Evolutionary conservation across 2,888 invertebrate genomes (phyloP).

Genomic region (Nineta flava): DNA sequence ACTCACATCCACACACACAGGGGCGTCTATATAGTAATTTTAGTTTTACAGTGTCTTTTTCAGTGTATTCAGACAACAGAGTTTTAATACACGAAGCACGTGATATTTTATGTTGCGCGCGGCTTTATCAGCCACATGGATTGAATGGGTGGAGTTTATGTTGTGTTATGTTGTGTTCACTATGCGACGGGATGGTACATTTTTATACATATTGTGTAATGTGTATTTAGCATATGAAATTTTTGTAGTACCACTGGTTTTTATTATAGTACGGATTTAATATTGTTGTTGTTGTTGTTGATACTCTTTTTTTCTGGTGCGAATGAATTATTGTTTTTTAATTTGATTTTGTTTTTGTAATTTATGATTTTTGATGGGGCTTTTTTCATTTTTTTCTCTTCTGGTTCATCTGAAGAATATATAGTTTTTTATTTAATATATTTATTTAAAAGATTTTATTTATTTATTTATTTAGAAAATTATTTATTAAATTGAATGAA

Average conservation of each 20-base stretch:
- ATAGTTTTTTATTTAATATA: not conserved
- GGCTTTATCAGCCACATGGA: not conserved
- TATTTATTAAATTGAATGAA: not conserved
- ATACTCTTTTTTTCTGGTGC: not conserved
- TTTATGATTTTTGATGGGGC: slow-evolving; percentile 1
- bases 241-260: no score
- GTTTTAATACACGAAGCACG: not conserved
- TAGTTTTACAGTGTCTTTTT: not conserved
- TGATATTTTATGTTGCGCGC: not conserved
- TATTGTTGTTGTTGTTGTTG: no score
- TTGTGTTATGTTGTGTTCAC: no score
- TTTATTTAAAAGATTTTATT: not conserved
- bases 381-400: no score
- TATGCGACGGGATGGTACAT: not conserved
- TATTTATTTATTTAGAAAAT: not conserved
- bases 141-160: not conserved
- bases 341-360: not conserved
- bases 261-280: no score
- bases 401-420: not conserved
- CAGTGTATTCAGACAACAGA: not conserved
- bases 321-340: slow-evolving; percentile 1
- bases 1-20: not conserved
- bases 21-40: not conserved
- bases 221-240: no score
- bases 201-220: no score